Evolutionary conservation across 2,797 vertebrate species (phyloP), one percentile per base, ranked within the genome.

Genomic region (Lepilemur septentrionalis): DNA sequence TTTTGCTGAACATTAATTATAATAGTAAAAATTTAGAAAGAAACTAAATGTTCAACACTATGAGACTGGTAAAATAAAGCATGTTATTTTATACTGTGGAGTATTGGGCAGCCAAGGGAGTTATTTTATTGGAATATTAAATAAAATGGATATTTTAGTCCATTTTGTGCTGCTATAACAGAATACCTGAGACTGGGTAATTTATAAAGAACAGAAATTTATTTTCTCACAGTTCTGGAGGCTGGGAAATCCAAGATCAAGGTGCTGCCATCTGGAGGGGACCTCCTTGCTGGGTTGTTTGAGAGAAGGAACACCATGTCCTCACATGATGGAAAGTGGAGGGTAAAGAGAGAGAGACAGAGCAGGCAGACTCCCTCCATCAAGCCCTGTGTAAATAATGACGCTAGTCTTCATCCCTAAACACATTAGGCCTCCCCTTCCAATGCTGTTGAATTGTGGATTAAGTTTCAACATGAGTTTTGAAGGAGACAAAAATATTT

Each of bases 101-200:
- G 5, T 46, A 65, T 38, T 79, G 79, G 6, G 35, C 4, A 70
- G 65, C 10, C 22, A 92, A 90, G 22, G 63, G 18, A 43, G 4
- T 89, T 32, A 65, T 59, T 96, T 78, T 80, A 63, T 7, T 81
- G 22, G 15, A 91, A 78, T 76, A 57, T 46, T 91, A 94, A 93
- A n/a, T 87, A 92, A 70, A 88, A 57, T 67, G 41, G 20, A 10
- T 25, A 9, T 67, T 38, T 84, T 61, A 17, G 30, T 76, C 72
- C 20, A 52, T 48, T 69, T 57, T 20, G 30, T 20, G 43, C 25
- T 72, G 14, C 63, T 38, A 23, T 30, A 28, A 52, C 61, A 83
- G 52, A 83, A 63, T 78, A 52, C 15, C 4, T 35, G n/a, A 89
- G 28, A 28, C 11, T 2, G 8, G 14, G 13, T 52, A 55, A 84